Base-by-base conservation (phyloP, 2,797 vertebrate species). In the Channa striata region DNA sequence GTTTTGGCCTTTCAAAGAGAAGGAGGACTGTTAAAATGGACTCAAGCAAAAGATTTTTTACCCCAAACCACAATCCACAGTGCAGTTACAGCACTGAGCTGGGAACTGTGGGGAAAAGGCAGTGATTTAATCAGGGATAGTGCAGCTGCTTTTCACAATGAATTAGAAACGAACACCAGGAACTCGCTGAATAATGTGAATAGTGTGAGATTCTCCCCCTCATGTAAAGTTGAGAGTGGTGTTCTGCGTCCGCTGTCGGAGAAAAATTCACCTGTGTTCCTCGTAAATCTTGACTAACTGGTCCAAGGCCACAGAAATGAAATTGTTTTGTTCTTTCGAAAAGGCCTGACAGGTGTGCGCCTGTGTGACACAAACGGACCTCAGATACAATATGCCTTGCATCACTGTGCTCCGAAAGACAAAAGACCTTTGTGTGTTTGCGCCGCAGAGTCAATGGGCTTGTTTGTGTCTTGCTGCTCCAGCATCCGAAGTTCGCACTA, bases 341-440 rank as follows among this genome's bases (percentile, higher is more conserved):
- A 63, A 49, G 46, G 47, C 11, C 66, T 36, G 64, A 34, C 53
- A 74, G 57, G 58, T 82, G 67, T 33, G 68, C 34, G 25, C 52
- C 6, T 5, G 54, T n/a, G 16, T 47, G 25, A 47, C 69, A 78
- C 64, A 72, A 77, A 68, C 73, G 66, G 61, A 49, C 19, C 50
- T 12, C 62, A 59, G 63, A 81, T 76, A 30, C 73, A 66, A 68
- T 12, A 59, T 51, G 59, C 51, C 50, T 49, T n/a, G 67, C 48
- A 30, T 71, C 42, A 30, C 53, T 19, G 20, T 44, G 54, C 77
- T 70, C 60, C 10, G 1, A 52, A 62, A 63, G 54, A 89, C 87
- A 87, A 87, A 74, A 72, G 73, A 58, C 70, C 30, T 87, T 85
- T 89, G 77, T 88, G 70, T 86, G 65, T 51, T 54, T 23, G 20